Conservation (phyloP, 1,140 invertebrate species). For the Brachionus rubens region DNA sequence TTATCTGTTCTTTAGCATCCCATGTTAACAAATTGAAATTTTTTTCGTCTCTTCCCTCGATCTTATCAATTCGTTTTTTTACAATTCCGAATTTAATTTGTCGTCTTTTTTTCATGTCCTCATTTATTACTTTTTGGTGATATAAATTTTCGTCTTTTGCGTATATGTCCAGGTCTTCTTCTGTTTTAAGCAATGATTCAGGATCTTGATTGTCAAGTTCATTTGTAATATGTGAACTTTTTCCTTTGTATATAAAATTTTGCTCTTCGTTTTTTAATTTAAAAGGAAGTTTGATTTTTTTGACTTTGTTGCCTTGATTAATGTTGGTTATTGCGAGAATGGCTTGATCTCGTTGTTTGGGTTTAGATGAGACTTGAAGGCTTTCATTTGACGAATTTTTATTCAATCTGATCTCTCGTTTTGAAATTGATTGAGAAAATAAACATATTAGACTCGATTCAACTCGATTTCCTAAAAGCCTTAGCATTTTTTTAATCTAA, state of each 20-base stretch:
- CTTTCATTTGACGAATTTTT: too few species aligned
- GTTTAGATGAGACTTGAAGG: too few species aligned
- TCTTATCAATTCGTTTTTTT: slow-evolving; percentile 23
- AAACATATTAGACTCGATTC: too few species aligned
- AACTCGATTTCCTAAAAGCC: too few species aligned
- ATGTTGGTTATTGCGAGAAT: neutral
- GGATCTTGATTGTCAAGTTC: neutral
- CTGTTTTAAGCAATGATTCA: slow-evolving; percentile 10
- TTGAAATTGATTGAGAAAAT: too few species aligned
- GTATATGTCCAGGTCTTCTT: slow-evolving; percentile 31
- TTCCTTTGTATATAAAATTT: slow-evolving; percentile 22
- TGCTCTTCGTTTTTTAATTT: slow-evolving; percentile 11
- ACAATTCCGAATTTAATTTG: neutral
- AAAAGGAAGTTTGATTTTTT: slow-evolving; percentile 4
- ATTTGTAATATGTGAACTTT: neutral
- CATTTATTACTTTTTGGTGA: neutral
- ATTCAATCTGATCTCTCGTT: too few species aligned
- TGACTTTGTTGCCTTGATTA: neutral
- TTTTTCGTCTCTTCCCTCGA: slow-evolving; percentile 56
- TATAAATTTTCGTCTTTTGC: neutral
- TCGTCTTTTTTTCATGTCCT: slow-evolving; percentile 15
- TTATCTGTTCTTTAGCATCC: slow-evolving; percentile 77
- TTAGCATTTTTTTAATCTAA: too few species aligned
- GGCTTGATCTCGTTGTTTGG: too few species aligned
- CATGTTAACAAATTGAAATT: slow-evolving; percentile 74